Evolutionary conservation across 2,888 invertebrate species (phyloP).

Genomic region (Cheiracanthium punctorium): DNA sequence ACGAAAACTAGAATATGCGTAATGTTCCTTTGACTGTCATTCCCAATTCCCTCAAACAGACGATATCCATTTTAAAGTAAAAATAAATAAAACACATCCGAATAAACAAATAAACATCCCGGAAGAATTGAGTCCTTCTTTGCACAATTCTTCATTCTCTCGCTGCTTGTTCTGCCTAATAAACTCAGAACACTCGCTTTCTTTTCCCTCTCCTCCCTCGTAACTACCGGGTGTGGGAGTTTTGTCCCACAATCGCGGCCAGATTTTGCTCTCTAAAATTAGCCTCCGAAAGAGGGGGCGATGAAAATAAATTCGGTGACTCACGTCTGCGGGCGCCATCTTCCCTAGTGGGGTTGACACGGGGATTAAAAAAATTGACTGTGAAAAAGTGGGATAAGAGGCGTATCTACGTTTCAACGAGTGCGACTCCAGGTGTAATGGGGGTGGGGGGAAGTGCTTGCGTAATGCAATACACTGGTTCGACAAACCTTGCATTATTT

Average conservation of each 20-base stretch:
- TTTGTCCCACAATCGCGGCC: neutral
- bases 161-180: slow-evolving; percentile 27
- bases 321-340: slow-evolving; percentile 23
- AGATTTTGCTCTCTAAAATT: slow-evolving; percentile 45
- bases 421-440: neutral
- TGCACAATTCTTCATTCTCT: neutral
- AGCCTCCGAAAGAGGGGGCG: slow-evolving; percentile 22
- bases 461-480: no score
- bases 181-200: neutral
- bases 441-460: no score
- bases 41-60: no score
- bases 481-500: no score
- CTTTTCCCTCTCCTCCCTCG: neutral
- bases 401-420: neutral
- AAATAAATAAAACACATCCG: no score
- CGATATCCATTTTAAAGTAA: no score
- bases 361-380: neutral
- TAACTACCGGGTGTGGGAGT: slow-evolving; percentile 28
- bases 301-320: slow-evolving; percentile 55
- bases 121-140: no score
- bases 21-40: no score
- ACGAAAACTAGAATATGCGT: no score
- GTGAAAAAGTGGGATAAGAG: neutral
- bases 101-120: no score
- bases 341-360: slow-evolving; percentile 10